Percentiles rank a stretch among this genome's conserved stretches.
phyloP scores from a whole-genome alignment of 2,113 vertebrate genomes.

The Pelobates fuscus region DNA sequence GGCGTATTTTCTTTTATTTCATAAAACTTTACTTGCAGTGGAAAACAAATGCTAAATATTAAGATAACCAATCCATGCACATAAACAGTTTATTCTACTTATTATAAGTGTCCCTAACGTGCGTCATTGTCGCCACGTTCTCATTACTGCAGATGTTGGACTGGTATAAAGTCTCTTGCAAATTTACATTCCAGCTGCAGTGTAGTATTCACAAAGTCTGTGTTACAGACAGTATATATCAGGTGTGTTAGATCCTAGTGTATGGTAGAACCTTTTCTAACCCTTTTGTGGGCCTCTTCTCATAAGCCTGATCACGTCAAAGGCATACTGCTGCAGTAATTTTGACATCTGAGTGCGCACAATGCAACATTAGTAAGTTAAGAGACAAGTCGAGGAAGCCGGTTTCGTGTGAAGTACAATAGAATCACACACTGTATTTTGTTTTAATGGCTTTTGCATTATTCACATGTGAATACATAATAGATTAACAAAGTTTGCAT shows the following conservation, averaged over 20 bases:
- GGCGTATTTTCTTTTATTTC: no score
- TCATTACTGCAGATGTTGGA: no score
- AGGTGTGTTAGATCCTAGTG: not conserved
- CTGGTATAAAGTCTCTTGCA: no score
- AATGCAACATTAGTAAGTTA: not conserved
- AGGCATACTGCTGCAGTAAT: not conserved
- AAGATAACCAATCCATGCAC: no score
- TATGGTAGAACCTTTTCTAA: not conserved
- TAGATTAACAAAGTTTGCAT: no score
- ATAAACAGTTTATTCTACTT: no score
- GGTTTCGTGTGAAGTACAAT: not conserved
- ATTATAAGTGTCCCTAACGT: no score
- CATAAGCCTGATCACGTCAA: not conserved
- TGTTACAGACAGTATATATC: not conserved
- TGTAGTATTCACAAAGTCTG: not conserved
- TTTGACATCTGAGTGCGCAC: not conserved
- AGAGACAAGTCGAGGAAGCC: not conserved
- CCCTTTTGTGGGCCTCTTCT: constrained; percentile 3
- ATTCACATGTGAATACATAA: not conserved
- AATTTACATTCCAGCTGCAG: no score
- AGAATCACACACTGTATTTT: not conserved
- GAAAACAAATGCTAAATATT: no score
- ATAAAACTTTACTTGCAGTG: no score
- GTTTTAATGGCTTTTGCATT: not conserved
- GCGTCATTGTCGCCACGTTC: no score